These are phyloP conservation scores for Tursiops truncatus DNA, from an alignment of 2,113 vertebrate genomes.

Conservation along the genomic window DNA sequence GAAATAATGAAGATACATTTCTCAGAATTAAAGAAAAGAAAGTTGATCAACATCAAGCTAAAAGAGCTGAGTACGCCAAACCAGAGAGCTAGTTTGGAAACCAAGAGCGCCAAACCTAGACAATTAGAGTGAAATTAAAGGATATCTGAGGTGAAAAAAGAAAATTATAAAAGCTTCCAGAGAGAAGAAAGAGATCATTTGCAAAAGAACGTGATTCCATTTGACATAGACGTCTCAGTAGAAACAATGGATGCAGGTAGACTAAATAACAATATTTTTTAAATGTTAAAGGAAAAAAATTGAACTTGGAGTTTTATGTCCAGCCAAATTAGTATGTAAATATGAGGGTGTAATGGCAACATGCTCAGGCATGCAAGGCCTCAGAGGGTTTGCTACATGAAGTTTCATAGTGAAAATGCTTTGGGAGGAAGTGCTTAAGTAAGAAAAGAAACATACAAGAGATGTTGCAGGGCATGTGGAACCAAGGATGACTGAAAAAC, in stretches of 20 bases:
- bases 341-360: not conserved
- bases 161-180: no score
- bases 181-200: not conserved
- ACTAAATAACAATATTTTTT: not conserved
- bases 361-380: not conserved
- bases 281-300: not conserved
- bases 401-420: not conserved
- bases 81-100: not conserved
- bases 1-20: not conserved
- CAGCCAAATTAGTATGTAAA: not conserved
- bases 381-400: not conserved
- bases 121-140: not conserved
- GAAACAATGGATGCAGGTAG: not conserved
- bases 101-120: not conserved
- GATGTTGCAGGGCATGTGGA: not conserved
- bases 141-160: not conserved
- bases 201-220: not conserved
- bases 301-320: not conserved
- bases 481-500: not conserved
- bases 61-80: not conserved
- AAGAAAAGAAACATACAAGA: not conserved
- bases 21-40: not conserved
- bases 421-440: not conserved
- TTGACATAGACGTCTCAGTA: not conserved
- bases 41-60: not conserved